A percentile compares a stretch with the other conserved stretches of the same genome.
Conservation (phyloP, 2,888 invertebrate genomes). For the Drosophila antonietae region DNA sequence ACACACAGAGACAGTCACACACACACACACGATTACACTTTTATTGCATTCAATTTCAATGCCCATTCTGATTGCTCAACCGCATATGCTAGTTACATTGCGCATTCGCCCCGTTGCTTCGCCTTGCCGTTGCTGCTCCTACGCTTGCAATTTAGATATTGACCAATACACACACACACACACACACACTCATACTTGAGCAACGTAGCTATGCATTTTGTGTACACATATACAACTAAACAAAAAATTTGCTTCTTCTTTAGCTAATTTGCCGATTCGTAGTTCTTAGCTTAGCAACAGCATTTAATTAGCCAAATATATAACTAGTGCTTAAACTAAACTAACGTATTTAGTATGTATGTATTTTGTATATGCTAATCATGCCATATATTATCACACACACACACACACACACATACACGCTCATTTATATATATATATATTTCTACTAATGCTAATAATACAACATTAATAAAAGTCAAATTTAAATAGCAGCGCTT, state of each 20-base stretch:
- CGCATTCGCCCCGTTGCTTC: conserved; percentile 70
- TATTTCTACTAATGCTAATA: not conserved
- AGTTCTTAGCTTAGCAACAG: conserved; percentile 51
- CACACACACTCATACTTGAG: conserved; percentile 22
- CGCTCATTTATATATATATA: conserved; percentile 2
- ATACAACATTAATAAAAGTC: conserved; percentile 23
- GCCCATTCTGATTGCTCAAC: conserved; percentile 26
- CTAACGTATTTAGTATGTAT: conserved; percentile 31
- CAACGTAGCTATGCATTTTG: conserved; percentile 49
- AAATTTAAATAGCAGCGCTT: conserved; percentile 27
- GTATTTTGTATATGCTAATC: conserved; percentile 54
- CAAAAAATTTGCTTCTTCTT: conserved; percentile 25
- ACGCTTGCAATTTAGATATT: conserved; percentile 48
- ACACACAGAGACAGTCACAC: conserved; percentile 12
- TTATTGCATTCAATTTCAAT: conserved; percentile 55
- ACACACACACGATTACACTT: conserved; percentile 5
- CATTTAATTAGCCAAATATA: conserved; percentile 42
- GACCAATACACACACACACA: conserved; percentile 12
- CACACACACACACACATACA: conserved; percentile 17
- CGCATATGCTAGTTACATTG: conserved; percentile 42
- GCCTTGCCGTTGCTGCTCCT: conserved; percentile 57
- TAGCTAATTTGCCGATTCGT: conserved; percentile 40
- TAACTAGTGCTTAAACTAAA: conserved; percentile 28
- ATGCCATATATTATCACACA: conserved; percentile 40
- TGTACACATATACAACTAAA: conserved; percentile 19